A percentile compares a stretch with the other conserved stretches of the same genome.
These are phyloP conservation scores for Trachymyrmex septentrionalis DNA, from an alignment of 1,140 invertebrate genomes.

Conservation along the genomic window DNA sequence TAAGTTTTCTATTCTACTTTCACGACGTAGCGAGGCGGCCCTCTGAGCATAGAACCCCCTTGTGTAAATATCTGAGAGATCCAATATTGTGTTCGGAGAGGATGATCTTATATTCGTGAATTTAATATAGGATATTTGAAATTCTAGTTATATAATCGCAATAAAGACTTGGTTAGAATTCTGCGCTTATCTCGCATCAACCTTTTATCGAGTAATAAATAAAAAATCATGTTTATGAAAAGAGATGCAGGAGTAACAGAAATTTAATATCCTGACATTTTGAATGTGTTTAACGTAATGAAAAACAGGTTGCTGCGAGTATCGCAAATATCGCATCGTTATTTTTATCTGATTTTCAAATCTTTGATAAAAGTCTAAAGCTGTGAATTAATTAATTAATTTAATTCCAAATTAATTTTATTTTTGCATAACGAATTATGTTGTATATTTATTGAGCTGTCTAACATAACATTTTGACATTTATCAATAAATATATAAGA, in stretches of 20 bases:
- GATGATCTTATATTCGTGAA: slow-evolving; percentile 37
- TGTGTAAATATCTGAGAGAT: slow-evolving; percentile 53
- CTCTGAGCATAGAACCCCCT: slow-evolving; percentile 41
- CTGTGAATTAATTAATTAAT: background rate
- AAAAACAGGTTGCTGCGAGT: background rate
- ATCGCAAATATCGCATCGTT: background rate
- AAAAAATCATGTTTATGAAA: background rate
- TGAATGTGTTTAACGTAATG: background rate
- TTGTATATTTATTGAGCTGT: background rate
- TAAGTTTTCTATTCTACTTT: slow-evolving; percentile 49
- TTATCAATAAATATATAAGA: background rate
- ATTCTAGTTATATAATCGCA: slow-evolving; percentile 4
- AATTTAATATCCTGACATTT: slow-evolving; percentile 24
- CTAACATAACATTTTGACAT: background rate
- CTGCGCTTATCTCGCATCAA: background rate
- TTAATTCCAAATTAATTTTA: background rate
- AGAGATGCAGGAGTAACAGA: background rate
- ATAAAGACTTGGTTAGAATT: slow-evolving; percentile 2
- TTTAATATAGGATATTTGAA: slow-evolving; percentile 46
- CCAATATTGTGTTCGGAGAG: slow-evolving; percentile 48
- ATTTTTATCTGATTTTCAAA: slow-evolving; percentile 3
- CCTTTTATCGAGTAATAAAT: background rate
- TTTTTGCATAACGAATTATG: background rate
- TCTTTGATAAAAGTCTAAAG: background rate
- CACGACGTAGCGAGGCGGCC: background rate